phyloP scores from a whole-genome alignment of 2,797 vertebrate species.

The Propithecus deckenii region DNA sequence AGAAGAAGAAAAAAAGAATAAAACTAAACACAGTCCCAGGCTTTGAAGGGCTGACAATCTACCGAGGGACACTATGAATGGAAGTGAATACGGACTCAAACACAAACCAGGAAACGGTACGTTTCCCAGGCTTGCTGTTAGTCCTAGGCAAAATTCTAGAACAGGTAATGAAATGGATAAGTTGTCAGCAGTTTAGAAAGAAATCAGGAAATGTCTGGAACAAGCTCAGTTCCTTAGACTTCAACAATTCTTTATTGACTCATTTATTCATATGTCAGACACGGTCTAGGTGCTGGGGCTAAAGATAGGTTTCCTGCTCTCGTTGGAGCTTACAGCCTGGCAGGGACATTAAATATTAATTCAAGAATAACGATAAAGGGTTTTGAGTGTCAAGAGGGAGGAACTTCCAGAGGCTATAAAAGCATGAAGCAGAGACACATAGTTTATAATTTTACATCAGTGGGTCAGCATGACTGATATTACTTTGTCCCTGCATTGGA shows the following conservation, averaged over 20 bases:
- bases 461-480: background rate
- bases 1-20: background rate
- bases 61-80: background rate
- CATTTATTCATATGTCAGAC: background rate
- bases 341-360: background rate
- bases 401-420: too few relatives aligned
- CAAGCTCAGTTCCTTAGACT: background rate
- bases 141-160: background rate
- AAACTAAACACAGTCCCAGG: background rate
- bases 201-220: background rate
- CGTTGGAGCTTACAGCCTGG: background rate
- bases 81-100: background rate
- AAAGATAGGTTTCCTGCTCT: background rate
- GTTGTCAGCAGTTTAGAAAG: background rate
- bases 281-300: background rate
- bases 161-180: background rate
- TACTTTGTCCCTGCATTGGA: background rate
- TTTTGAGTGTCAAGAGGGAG: background rate
- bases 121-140: background rate
- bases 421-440: background rate
- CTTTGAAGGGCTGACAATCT: background rate
- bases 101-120: background rate
- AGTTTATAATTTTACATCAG: background rate
- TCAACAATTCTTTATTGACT: background rate
- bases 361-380: background rate